phyloP scores from a whole-genome alignment of 1,140 invertebrate species.

The Saccostrea glomerata region DNA sequence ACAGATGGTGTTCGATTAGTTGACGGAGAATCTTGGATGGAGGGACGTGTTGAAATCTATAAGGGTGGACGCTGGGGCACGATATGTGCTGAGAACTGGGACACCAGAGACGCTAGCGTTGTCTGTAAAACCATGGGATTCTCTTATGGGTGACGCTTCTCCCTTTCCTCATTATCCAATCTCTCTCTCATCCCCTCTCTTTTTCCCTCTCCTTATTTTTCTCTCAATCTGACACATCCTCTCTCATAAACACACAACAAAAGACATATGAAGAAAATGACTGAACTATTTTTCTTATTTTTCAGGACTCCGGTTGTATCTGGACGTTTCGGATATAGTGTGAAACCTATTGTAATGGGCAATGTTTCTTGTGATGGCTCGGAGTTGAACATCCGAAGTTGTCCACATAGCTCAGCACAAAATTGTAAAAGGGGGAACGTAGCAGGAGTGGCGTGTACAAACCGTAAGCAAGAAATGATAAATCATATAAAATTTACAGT shows the following conservation, averaged over 20 bases:
- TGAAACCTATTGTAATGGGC: background rate
- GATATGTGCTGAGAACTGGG: background rate
- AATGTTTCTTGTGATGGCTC: background rate
- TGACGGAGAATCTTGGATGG: background rate
- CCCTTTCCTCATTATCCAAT: too few species aligned
- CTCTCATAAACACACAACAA: too few species aligned
- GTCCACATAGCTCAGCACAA: background rate
- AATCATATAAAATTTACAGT: too few species aligned
- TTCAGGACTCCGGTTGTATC: background rate
- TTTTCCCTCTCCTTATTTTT: too few species aligned
- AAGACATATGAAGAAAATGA: too few species aligned
- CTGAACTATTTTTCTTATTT: background rate
- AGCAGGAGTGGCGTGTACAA: background rate
- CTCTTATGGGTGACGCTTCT: background rate
- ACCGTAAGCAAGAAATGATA: background rate
- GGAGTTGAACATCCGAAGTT: background rate
- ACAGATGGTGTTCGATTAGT: background rate
- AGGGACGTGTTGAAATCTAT: background rate
- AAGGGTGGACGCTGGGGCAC: background rate
- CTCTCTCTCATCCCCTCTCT: too few species aligned
- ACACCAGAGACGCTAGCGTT: background rate
- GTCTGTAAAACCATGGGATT: background rate
- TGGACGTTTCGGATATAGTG: background rate
- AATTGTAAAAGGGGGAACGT: background rate
- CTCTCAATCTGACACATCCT: too few species aligned